A percentile compares a stretch with the other conserved stretches of the same genome.
These are phyloP conservation scores for Prosapia bicincta DNA, from an alignment of 2,888 invertebrate genomes.

Conservation along the genomic window DNA sequence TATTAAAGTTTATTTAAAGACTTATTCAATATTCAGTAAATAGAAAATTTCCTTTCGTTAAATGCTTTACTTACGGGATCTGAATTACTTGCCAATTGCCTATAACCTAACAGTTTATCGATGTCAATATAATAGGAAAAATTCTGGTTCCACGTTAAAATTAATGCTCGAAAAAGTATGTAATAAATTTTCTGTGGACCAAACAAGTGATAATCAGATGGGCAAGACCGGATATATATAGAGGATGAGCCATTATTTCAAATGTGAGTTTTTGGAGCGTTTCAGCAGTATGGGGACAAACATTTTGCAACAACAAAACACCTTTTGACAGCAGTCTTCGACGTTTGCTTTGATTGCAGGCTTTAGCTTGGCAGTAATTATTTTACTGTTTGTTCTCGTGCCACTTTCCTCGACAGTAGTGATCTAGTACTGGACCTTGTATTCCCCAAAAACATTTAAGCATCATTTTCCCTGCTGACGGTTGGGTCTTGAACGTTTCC, in stretches of 20 bases:
- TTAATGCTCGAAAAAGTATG: too few species aligned
- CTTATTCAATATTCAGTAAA: too few species aligned
- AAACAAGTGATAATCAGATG: not conserved
- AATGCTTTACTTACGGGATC: too few species aligned
- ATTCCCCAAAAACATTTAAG: not conserved
- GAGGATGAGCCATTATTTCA: not conserved
- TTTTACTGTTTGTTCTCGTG: not conserved
- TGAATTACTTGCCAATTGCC: too few species aligned
- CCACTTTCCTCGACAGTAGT: not conserved
- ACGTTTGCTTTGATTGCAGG: not conserved
- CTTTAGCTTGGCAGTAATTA: not conserved
- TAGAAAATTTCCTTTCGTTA: too few species aligned
- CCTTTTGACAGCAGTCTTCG: not conserved
- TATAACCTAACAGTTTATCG: too few species aligned
- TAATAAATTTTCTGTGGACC: too few species aligned
- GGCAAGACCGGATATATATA: not conserved
- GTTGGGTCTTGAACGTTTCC: not conserved
- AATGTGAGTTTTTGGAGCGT: not conserved
- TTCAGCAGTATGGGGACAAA: not conserved
- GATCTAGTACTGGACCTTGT: not conserved
- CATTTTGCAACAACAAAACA: not conserved
- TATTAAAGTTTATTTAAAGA: too few species aligned
- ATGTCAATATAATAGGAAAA: too few species aligned
- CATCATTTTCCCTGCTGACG: constrained; percentile 3
- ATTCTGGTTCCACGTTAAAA: too few species aligned